A percentile compares a stretch with the other conserved stretches of the same genome.
phyloP scores from a whole-genome alignment of 1,140 invertebrate species.

The Drosophila sp. region DNA sequence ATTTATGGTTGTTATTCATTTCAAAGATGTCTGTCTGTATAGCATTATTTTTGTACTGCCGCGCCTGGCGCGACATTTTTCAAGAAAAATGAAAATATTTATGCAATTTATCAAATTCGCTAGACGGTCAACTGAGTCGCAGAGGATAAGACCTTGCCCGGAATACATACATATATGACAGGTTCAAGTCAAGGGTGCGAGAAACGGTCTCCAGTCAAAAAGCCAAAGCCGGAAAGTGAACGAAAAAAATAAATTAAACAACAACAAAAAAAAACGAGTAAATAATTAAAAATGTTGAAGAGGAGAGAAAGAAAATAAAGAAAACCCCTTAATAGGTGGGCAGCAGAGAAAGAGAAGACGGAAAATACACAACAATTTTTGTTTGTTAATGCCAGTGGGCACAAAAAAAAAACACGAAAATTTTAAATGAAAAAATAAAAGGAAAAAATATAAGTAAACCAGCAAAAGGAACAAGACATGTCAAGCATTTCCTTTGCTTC shows the following conservation, averaged over 20 bases:
- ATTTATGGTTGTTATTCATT: constrained; percentile 45
- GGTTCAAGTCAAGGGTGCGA: constrained; percentile 35
- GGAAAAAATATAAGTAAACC: constrained; percentile 47
- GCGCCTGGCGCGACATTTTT: constrained; percentile 14
- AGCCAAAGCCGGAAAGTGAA: constrained; percentile 24
- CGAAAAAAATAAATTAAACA: constrained; percentile 39
- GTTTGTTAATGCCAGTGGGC: constrained; percentile 48
- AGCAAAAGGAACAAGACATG: constrained; percentile 68
- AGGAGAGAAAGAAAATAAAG: constrained; percentile 18
- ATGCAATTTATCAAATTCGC: constrained; percentile 37
- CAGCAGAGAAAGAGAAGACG: constrained; percentile 19
- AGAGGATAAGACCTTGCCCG: constrained; percentile 1
- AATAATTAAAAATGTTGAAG: constrained; percentile 55
- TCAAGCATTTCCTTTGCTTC: constrained; percentile 69
- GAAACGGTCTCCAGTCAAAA: not conserved
- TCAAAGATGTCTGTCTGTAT: constrained; percentile 15
- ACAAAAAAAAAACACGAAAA: constrained; percentile 22
- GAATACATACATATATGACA: not conserved
- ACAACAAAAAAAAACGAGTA: constrained; percentile 31
- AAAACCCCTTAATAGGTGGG: not conserved
- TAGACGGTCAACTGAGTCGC: constrained; percentile 15
- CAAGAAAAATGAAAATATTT: constrained; percentile 21
- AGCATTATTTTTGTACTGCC: not conserved
- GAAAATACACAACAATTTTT: constrained; percentile 17
- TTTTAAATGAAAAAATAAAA: constrained; percentile 24